Evolutionary conservation across 2,797 vertebrate genomes (phyloP).

Genomic region (Florisuga fusca): DNA sequence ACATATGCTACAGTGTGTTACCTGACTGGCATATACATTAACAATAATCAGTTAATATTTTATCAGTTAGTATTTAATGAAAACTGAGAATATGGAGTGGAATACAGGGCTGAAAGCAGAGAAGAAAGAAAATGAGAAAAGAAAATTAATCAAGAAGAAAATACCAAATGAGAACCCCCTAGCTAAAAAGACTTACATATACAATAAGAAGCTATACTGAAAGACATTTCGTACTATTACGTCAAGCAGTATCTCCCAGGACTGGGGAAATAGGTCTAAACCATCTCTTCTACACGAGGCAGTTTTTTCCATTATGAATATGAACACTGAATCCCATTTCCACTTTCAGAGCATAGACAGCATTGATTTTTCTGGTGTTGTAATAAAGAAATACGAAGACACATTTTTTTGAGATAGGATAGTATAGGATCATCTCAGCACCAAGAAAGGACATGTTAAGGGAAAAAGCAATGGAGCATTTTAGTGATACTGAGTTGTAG

Average conservation of each 20-base stretch:
- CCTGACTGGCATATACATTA: slow-evolving; percentile 8
- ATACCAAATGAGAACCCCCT: slow-evolving; percentile 11
- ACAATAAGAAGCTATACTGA: slow-evolving; percentile 19
- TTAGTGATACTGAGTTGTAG: slow-evolving; percentile 29
- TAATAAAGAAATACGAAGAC: slow-evolving; percentile 38
- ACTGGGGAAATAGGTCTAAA: slow-evolving; percentile 31
- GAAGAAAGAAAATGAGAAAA: slow-evolving; percentile 38
- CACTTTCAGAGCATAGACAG: slow-evolving; percentile 18
- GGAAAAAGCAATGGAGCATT: slow-evolving; percentile 23
- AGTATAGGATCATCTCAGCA: slow-evolving; percentile 7
- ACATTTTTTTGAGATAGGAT: slow-evolving; percentile 4
- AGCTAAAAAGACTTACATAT: slow-evolving; percentile 16
- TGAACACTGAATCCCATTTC: slow-evolving; percentile 46
- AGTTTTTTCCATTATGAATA: slow-evolving; percentile 60
- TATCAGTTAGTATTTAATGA: slow-evolving; percentile 46
- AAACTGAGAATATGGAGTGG: neutral
- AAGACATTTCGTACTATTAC: neutral
- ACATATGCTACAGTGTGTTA: neutral
- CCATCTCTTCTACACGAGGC: neutral
- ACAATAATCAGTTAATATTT: slow-evolving; percentile 36
- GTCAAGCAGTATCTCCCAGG: neutral
- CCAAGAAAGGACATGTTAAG: neutral
- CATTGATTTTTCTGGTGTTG: slow-evolving; percentile 53
- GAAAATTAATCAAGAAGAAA: slow-evolving; percentile 29
- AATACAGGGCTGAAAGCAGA: neutral